These are phyloP conservation scores for Synchiropus splendidus DNA, from an alignment of 2,113 vertebrate genomes.

Conservation along the genomic window DNA sequence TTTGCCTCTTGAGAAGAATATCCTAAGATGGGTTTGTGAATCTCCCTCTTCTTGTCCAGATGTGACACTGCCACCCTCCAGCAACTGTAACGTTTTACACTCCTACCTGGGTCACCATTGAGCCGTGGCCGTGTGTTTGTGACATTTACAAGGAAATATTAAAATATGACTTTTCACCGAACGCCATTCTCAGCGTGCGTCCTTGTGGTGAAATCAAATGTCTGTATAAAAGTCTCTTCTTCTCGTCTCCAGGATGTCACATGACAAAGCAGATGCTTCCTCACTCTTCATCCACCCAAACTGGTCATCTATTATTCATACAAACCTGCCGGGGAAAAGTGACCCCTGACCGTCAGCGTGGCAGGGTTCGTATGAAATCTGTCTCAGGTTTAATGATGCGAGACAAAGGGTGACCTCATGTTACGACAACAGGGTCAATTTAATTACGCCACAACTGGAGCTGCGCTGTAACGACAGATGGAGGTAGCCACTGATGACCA, in stretches of 20 bases:
- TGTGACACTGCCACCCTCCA: constrained; percentile 54
- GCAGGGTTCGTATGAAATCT: constrained; percentile 26
- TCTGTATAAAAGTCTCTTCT: not conserved
- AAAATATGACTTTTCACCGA: constrained; percentile 54
- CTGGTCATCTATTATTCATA: constrained; percentile 36
- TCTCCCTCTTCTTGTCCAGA: constrained; percentile 42
- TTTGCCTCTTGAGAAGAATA: constrained; percentile 39
- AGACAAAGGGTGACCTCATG: constrained; percentile 25
- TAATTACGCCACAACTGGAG: constrained; percentile 7
- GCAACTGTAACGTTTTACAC: constrained; percentile 36
- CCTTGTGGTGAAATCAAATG: no score
- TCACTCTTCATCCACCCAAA: constrained; percentile 23
- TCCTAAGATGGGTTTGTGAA: constrained; percentile 17
- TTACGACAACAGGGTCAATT: constrained; percentile 17
- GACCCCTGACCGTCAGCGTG: constrained; percentile 24
- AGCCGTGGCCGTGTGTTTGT: constrained; percentile 44
- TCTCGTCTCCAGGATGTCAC: not conserved
- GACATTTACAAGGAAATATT: constrained; percentile 42
- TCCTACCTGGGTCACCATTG: constrained; percentile 18
- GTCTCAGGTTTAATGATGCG: constrained; percentile 33
- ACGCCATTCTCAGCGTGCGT: no score
- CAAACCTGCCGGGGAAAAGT: constrained; percentile 19
- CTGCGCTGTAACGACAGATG: no score
- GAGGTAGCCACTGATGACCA: no score
- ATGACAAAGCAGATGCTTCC: constrained; percentile 26